These are phyloP conservation scores for Drosophila takahashii DNA, from an alignment of 1,140 invertebrate genomes.

Conservation along the genomic window DNA sequence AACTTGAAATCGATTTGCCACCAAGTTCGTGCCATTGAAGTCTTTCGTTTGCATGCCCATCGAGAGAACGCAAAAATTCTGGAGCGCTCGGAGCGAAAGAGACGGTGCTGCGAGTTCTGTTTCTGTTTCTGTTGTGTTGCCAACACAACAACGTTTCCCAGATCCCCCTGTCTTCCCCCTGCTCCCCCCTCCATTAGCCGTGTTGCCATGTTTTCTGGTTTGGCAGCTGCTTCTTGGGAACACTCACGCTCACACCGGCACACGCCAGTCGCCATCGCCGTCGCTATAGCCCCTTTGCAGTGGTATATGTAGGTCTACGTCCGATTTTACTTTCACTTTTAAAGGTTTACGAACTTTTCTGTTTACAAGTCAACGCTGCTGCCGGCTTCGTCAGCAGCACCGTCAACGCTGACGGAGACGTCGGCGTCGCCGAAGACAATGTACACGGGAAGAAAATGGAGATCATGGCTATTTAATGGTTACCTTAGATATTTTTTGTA, in stretches of 20 bases:
- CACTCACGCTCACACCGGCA: conserved; percentile 34
- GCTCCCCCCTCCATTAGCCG: neutral
- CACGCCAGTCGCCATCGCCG: conserved; percentile 8
- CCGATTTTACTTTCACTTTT: conserved; percentile 85
- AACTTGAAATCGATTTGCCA: conserved; percentile 14
- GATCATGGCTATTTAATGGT: neutral
- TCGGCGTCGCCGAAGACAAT: conserved; percentile 10
- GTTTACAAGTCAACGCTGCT: conserved; percentile 79
- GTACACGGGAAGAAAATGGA: conserved; percentile 1
- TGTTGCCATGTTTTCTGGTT: conserved; percentile 67
- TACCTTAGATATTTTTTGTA: neutral
- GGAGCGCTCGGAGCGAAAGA: conserved; percentile 8
- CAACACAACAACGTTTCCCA: conserved; percentile 22
- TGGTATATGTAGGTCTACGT: conserved; percentile 85
- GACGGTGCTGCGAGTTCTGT: conserved; percentile 5
- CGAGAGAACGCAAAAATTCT: conserved; percentile 24
- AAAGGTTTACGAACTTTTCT: conserved; percentile 85
- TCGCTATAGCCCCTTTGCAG: conserved; percentile 49
- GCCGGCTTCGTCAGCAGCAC: conserved; percentile 31
- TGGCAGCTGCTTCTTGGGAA: conserved; percentile 77
- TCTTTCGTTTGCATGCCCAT: conserved; percentile 50
- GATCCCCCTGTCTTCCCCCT: neutral
- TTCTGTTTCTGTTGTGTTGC: conserved; percentile 13
- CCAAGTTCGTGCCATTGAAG: conserved; percentile 54
- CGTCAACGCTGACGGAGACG: conserved; percentile 29